A percentile compares a stretch with the other conserved stretches of the same genome.
Conservation (phyloP, 2,888 invertebrate species). For the Sepioteuthis lessoniana region DNA sequence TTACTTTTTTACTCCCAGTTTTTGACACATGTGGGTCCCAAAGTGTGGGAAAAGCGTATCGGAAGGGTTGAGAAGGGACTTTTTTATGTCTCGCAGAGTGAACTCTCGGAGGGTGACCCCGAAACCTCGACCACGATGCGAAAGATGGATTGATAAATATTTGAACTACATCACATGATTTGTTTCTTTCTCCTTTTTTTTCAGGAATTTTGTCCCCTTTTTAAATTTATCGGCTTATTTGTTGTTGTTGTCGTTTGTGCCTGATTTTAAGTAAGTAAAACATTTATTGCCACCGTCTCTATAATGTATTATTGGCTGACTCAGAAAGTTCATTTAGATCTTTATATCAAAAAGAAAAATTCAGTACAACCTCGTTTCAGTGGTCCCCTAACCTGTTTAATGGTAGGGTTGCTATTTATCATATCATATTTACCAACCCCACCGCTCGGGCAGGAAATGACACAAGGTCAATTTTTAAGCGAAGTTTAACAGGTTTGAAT, state of each 20-base stretch:
- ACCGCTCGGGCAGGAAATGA: no score
- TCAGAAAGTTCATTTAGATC: no score
- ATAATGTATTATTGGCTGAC: neutral
- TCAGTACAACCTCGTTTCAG: no score
- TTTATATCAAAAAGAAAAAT: no score
- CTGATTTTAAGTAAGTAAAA: neutral
- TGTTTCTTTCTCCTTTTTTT: no score
- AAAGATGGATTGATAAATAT: constrained; percentile 12
- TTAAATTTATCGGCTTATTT: neutral
- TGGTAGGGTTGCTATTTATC: no score
- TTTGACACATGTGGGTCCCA: neutral
- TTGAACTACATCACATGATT: neutral
- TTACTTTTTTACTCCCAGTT: neutral
- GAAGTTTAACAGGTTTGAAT: no score
- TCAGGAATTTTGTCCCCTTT: neutral
- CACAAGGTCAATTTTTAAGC: no score
- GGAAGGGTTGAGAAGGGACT: neutral
- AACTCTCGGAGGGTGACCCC: neutral
- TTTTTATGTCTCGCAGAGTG: neutral
- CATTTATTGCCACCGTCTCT: neutral
- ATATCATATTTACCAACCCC: no score
- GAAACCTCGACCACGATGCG: neutral
- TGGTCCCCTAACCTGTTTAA: no score
- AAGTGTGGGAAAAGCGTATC: neutral
- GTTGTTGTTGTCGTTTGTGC: neutral